A percentile compares a stretch with the other conserved stretches of the same genome.
Evolutionary conservation across 2,888 invertebrate species (phyloP).

Genomic region (Lepetodrilus schrolli): DNA sequence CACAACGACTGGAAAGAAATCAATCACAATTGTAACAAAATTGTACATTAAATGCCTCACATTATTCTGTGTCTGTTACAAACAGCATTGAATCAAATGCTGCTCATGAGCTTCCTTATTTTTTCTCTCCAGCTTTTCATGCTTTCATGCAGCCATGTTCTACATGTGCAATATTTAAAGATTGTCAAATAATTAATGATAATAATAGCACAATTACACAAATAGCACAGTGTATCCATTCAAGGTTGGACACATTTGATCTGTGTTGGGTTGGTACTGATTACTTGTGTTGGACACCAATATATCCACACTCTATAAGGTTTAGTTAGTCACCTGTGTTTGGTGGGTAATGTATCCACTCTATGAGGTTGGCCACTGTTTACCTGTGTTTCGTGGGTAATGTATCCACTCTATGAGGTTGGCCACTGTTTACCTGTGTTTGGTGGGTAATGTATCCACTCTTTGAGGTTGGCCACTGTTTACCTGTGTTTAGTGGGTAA

Average conservation of each 20-base stretch:
- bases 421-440: slow-evolving; percentile 67
- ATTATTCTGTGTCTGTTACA: too few relatives aligned
- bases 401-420: neutral
- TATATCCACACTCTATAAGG: neutral
- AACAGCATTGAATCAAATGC: too few relatives aligned
- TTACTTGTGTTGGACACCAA: neutral
- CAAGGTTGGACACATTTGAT: neutral
- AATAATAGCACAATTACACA: too few relatives aligned
- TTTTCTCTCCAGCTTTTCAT: too few relatives aligned
- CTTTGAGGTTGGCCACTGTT: slow-evolving; percentile 29
- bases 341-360: slow-evolving; percentile 5
- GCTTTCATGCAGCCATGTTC: too few relatives aligned
- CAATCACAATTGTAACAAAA: too few relatives aligned
- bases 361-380: neutral
- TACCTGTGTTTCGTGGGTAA: neutral
- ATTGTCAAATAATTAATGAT: too few relatives aligned
- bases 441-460: slow-evolving; percentile 59
- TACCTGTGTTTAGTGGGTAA: slow-evolving; percentile 73
- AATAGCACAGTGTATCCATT: too few relatives aligned
- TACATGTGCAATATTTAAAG: too few relatives aligned
- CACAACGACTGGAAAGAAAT: slow-evolving; percentile 68
- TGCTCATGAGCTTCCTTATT: too few relatives aligned
- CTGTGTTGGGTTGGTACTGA: neutral
- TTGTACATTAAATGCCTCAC: too few relatives aligned
- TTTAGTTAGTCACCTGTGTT: neutral